A percentile compares a stretch with the other conserved stretches of the same genome.
phyloP scores from a whole-genome alignment of 2,888 invertebrate genomes.

The Lithosia quadra region DNA sequence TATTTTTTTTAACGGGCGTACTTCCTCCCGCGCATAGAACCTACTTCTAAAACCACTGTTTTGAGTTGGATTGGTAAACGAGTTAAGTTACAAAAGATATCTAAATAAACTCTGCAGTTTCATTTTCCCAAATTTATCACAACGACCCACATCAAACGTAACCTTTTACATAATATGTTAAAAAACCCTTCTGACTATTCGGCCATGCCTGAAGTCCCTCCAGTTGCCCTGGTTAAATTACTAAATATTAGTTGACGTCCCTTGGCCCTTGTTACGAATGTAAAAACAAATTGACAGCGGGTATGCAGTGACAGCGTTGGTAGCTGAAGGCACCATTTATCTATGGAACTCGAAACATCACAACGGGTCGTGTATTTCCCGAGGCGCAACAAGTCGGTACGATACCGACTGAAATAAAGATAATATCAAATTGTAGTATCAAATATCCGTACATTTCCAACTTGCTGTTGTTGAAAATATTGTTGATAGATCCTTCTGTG shows the following conservation, averaged over 20 bases:
- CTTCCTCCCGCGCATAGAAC: no score
- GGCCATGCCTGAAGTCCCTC: background rate
- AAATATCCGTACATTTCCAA: background rate
- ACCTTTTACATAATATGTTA: background rate
- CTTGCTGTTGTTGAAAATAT: background rate
- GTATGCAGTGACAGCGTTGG: background rate
- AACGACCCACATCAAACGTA: background rate
- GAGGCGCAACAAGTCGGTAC: slow-evolving; percentile 37
- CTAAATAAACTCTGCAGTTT: background rate
- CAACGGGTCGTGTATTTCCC: slow-evolving; percentile 8
- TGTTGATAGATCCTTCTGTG: no score
- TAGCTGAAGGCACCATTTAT: background rate
- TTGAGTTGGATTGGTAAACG: background rate
- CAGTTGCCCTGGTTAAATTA: slow-evolving; percentile 3
- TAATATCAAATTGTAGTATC: slow-evolving; percentile 9
- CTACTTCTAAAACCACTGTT: no score
- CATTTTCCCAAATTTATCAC: background rate
- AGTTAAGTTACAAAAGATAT: background rate
- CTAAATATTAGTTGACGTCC: background rate
- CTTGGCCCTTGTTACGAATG: slow-evolving; percentile 1
- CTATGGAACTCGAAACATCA: slow-evolving; percentile 7
- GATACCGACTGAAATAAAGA: background rate
- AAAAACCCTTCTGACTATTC: background rate
- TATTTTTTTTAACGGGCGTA: no score
- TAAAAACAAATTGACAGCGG: slow-evolving; percentile 1